These are phyloP conservation scores for Gobionotothen gibberifrons DNA, from an alignment of 2,797 vertebrate genomes.

Conservation along the genomic window DNA sequence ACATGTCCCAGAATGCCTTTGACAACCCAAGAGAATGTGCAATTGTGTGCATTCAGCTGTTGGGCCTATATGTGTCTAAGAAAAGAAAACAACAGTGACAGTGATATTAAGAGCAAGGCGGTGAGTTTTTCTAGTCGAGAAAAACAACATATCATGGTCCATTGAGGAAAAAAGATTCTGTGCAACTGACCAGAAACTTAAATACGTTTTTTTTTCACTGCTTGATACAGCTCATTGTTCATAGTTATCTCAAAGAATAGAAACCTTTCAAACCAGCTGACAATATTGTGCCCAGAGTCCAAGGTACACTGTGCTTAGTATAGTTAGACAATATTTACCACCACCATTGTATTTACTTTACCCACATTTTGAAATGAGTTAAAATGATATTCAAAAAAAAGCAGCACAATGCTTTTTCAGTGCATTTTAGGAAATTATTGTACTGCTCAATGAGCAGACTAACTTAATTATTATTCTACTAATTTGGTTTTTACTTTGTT, in stretches of 20 bases:
- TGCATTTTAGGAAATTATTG: too few relatives aligned
- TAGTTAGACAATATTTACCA: too few relatives aligned
- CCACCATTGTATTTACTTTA: too few relatives aligned
- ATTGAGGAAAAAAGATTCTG: neutral
- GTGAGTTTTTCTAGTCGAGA: neutral
- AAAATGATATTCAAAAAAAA: too few relatives aligned
- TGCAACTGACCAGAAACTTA: constrained; percentile 7
- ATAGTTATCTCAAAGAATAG: constrained; percentile 12
- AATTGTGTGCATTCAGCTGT: constrained; percentile 9
- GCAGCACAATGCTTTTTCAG: too few relatives aligned
- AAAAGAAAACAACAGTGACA: constrained; percentile 23
- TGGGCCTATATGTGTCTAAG: constrained; percentile 1
- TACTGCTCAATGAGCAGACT: too few relatives aligned
- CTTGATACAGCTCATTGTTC: neutral
- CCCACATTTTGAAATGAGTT: too few relatives aligned
- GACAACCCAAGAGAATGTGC: constrained; percentile 14
- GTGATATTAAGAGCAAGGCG: neutral
- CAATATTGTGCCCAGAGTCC: neutral
- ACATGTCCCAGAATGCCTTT: constrained; percentile 43
- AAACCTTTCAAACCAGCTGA: neutral
- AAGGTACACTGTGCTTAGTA: neutral
- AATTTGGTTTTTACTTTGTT: too few relatives aligned
- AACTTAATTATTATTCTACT: too few relatives aligned
- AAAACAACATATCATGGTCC: neutral
- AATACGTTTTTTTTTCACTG: neutral